These are phyloP conservation scores for Daubentonia madagascariensis DNA, from an alignment of 2,113 vertebrate genomes.

Conservation along the genomic window DNA sequence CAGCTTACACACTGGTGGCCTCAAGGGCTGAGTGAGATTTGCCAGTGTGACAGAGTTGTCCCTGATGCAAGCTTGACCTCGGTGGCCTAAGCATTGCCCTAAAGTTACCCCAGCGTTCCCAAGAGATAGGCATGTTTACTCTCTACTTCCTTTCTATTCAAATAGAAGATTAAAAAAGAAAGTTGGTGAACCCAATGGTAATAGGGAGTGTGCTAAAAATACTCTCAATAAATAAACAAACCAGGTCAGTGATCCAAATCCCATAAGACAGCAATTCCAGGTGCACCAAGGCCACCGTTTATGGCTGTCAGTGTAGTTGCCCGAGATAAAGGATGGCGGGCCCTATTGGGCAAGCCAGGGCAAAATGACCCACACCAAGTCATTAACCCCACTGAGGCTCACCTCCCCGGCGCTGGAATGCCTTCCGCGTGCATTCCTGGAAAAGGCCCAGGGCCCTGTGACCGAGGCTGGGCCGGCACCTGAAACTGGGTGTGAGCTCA, in stretches of 20 bases:
- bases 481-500: not conserved
- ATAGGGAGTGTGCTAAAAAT: constrained; percentile 19
- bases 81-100: not conserved
- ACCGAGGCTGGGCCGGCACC: not conserved
- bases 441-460: not conserved
- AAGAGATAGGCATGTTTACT: fast-evolving
- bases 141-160: not conserved
- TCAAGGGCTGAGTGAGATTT: fast-evolving
- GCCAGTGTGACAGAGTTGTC: fast-evolving
- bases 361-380: not conserved
- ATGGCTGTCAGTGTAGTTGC: not conserved
- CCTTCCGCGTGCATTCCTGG: not conserved
- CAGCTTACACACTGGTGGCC: fast-evolving
- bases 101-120: constrained; percentile 4
- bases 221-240: not conserved
- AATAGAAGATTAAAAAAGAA: not conserved
- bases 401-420: fast-evolving
- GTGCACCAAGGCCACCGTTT: constrained; percentile 49
- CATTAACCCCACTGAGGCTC: not conserved
- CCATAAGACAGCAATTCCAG: not conserved
- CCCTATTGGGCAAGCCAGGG: not conserved
- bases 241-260: not conserved
- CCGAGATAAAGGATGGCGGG: constrained; percentile 50
- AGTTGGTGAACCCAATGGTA: not conserved
- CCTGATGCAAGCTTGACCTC: not conserved